Percentiles rank a stretch among this genome's conserved stretches.
Evolutionary conservation across 2,113 vertebrate species (phyloP).

Genomic region (Peromyscus maniculatus): DNA sequence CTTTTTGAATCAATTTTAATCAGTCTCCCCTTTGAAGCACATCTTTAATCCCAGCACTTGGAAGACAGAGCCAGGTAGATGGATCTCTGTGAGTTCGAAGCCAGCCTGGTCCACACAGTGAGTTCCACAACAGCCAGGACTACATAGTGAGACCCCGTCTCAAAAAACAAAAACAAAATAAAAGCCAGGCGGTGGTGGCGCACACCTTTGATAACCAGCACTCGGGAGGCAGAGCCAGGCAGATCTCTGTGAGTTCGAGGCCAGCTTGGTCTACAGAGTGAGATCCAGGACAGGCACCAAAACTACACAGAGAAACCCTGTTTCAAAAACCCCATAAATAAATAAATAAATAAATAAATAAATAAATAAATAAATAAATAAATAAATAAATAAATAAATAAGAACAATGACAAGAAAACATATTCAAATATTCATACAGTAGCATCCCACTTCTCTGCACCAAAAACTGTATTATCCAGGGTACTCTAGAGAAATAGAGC

Average conservation of each 20-base stretch:
- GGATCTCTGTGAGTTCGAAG: neutral
- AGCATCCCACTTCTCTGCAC: neutral
- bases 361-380: too few relatives aligned
- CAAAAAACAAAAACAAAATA: neutral
- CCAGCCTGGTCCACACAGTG: neutral
- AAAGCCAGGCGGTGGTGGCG: too few relatives aligned
- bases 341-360: too few relatives aligned
- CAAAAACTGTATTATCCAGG: neutral
- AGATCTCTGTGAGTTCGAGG: neutral
- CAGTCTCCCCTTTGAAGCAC: neutral
- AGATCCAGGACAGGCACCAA: neutral
- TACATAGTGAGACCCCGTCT: neutral
- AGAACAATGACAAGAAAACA: neutral
- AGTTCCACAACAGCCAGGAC: neutral
- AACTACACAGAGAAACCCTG: neutral
- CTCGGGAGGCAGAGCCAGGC: neutral
- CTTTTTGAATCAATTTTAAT: neutral
- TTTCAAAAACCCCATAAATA: neutral
- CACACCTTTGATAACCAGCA: too few relatives aligned
- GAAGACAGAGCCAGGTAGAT: neutral
- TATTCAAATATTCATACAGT: neutral
- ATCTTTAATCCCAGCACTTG: neutral
- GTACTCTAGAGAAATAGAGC: constrained; percentile 10
- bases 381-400: neutral
- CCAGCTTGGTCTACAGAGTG: neutral